Conservation (phyloP, 2,888 invertebrate genomes). For the Mongoloraphidia duomilia region DNA sequence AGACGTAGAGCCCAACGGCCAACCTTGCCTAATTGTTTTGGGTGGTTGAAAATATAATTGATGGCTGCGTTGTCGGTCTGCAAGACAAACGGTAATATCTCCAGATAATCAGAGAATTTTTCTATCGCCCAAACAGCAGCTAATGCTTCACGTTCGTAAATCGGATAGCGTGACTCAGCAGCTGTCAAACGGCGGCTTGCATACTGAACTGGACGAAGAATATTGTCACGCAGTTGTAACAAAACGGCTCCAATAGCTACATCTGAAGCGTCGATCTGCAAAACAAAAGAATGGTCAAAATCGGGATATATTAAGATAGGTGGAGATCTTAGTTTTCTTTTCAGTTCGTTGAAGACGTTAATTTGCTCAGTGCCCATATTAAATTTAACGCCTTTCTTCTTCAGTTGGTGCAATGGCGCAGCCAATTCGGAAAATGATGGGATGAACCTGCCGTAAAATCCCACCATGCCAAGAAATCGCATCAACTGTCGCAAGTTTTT, state of each 20-base stretch:
- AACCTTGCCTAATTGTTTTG: no score
- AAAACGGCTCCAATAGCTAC: neutral
- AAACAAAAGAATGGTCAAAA: neutral
- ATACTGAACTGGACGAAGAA: neutral
- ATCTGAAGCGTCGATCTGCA: no score
- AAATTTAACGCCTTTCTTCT: neutral
- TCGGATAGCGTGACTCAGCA: neutral
- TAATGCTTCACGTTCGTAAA: neutral
- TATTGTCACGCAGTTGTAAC: neutral
- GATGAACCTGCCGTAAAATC: neutral
- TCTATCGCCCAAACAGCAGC: neutral
- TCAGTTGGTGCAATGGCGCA: neutral
- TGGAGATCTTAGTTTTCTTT: neutral
- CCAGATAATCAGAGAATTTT: neutral
- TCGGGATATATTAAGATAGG: neutral
- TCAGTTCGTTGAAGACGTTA: neutral
- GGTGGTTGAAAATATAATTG: no score
- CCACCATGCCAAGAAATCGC: neutral
- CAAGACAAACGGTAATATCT: no score
- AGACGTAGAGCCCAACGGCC: no score
- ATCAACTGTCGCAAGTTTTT: neutral
- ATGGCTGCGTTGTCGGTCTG: no score
- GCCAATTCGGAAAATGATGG: neutral
- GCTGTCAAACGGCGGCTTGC: neutral
- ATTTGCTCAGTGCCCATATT: neutral